phyloP scores from a whole-genome alignment of 2,888 invertebrate genomes.

The Pecten maximus region DNA sequence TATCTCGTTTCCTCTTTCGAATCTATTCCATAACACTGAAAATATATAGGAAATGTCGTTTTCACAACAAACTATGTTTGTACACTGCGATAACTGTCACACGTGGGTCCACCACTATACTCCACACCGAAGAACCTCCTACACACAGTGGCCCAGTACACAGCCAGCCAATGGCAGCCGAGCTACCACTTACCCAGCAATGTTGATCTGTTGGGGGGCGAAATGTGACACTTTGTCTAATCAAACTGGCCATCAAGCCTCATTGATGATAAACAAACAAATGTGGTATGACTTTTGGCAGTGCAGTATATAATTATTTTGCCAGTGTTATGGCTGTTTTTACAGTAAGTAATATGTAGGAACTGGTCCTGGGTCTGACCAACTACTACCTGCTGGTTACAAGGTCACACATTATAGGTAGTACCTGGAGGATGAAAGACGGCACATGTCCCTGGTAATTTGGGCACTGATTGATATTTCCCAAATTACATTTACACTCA shows the following conservation, averaged over 20 bases:
- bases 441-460: background rate
- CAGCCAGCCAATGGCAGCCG: background rate
- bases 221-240: constrained; percentile 33
- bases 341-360: constrained; percentile 24
- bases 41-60: background rate
- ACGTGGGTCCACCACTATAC: background rate
- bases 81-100: background rate
- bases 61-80: background rate
- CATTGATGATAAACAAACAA: constrained; percentile 35
- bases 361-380: background rate
- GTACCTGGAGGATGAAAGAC: background rate
- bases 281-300: constrained; percentile 20
- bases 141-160: background rate
- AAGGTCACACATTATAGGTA: constrained; percentile 5
- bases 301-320: constrained; percentile 9
- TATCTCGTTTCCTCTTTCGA: background rate
- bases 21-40: background rate
- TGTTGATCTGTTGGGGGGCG: constrained; percentile 30
- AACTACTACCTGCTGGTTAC: background rate
- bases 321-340: background rate
- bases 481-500: background rate
- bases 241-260: constrained; percentile 35
- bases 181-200: background rate
- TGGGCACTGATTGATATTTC: background rate
- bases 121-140: background rate